Base-by-base conservation (phyloP, 2,888 invertebrate species). In the Hartigia nigra region DNA sequence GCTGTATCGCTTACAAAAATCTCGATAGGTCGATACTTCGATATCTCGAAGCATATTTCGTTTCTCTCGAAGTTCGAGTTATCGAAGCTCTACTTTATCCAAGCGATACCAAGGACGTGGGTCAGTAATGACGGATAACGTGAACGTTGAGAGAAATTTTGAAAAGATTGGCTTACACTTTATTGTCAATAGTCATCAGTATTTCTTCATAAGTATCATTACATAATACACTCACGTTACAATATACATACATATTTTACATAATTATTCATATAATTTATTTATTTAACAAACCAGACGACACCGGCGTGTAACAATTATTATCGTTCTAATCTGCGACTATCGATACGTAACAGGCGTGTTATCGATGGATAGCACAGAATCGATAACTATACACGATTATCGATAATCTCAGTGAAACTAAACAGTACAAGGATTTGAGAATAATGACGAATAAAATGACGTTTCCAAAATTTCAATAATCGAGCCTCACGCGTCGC, bases 241-340 rank as follows among this genome's bases (percentile, higher is more conserved):
- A 90, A 86, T 90, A 84, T 90, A 91, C 89, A 91, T 90, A 90
- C 90, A 91, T 91, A 90, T 91, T 90, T 91, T 91, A 91, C 90
- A 91, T 90, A 88, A 88, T 88, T 86, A 83, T 86, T 86, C 85
- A 86, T 87, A 85, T 87, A 87, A 88, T 90, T 89, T 88, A 55
- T 55, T 23, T 90, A 84, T 89, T 88, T 89, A 91, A 91, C 90
- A 90, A 91, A 91, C 88, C 90, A 91, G 88, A 88, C 84, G 85
- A 83, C 84, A 86, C 83, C 86, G 87, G 88, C 81, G 84, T 87
- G 87, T 90, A 90, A 90, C 90, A 88, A 89, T 88, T 85, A 86
- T 83, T 82, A 69, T 31, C 12, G 32, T 72, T 3, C 72, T 72
- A 72, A 31, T 32, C 14, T 72, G 72, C 72, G 23, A 31, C 72